Conservation (phyloP, 2,888 invertebrate species). For the Oconnorella tubifera region DNA sequence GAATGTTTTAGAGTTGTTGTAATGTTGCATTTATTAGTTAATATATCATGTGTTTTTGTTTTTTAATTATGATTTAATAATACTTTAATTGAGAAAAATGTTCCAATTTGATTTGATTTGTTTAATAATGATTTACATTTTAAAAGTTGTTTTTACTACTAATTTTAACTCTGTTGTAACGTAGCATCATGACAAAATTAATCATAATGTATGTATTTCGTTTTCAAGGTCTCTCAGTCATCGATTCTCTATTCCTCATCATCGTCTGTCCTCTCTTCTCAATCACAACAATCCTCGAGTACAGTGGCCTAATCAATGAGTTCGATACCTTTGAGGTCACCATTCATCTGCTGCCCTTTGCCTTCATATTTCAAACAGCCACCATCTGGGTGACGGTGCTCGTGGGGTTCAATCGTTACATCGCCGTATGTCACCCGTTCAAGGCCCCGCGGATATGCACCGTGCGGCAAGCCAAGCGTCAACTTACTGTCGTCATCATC, state of each 20-base stretch:
- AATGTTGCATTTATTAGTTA: too few species aligned
- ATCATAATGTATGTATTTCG: too few species aligned
- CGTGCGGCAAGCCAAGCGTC: conserved; percentile 32
- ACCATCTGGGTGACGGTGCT: conserved; percentile 36
- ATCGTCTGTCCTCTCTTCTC: conserved; percentile 30
- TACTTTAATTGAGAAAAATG: too few species aligned
- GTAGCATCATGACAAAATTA: too few species aligned
- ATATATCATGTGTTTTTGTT: too few species aligned
- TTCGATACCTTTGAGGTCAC: neutral
- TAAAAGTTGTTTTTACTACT: too few species aligned
- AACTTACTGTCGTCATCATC: conserved; percentile 28
- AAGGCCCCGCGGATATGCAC: conserved; percentile 34
- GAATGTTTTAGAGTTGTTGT: too few species aligned
- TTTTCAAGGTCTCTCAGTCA: conserved; percentile 24
- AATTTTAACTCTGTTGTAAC: too few species aligned
- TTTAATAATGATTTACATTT: too few species aligned
- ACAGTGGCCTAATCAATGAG: neutral
- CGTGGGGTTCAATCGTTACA: conserved; percentile 34
- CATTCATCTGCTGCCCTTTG: conserved; percentile 24
- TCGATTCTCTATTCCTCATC: conserved; percentile 32
- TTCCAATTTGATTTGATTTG: too few species aligned
- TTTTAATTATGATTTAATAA: too few species aligned
- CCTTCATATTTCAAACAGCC: conserved; percentile 31
- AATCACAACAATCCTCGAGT: conserved; percentile 23
- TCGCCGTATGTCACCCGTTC: conserved; percentile 35